A percentile compares a stretch with the other conserved stretches of the same genome.
phyloP scores from a whole-genome alignment of 37 sponge, comb jelly and placozoan species.

The Corticium candelabrum region DNA sequence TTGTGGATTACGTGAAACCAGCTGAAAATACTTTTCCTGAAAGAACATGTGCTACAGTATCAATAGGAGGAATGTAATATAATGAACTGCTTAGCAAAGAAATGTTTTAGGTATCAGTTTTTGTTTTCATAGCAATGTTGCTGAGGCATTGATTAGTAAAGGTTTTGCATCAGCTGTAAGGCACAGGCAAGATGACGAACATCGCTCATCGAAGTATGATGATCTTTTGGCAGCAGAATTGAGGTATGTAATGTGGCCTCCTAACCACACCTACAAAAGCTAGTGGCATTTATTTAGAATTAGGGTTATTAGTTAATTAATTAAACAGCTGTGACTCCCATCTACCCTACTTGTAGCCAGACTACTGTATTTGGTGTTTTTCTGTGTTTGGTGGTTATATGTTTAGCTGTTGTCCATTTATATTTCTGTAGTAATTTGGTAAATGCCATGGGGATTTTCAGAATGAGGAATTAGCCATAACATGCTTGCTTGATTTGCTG shows the following conservation, averaged over 20 bases:
- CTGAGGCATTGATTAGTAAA: constrained; percentile 91
- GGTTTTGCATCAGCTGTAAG: constrained; percentile 67
- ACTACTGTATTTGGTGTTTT: too few relatives aligned
- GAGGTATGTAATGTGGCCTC: constrained; percentile 3
- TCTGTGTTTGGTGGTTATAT: too few relatives aligned
- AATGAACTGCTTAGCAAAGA: too few relatives aligned
- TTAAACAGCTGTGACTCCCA: too few relatives aligned
- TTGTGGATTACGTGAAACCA: constrained; percentile 90
- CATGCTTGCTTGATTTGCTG: too few relatives aligned
- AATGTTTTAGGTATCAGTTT: not conserved
- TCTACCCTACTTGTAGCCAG: too few relatives aligned
- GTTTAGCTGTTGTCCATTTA: too few relatives aligned
- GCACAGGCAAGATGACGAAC: constrained; percentile 85
- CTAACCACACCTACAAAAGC: not conserved
- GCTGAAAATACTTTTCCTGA: constrained; percentile 86
- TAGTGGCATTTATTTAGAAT: too few relatives aligned
- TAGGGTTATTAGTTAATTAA: too few relatives aligned
- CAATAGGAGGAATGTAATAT: constrained; percentile 50
- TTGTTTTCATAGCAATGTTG: constrained; percentile 62
- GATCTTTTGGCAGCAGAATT: constrained; percentile 75
- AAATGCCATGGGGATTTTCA: too few relatives aligned
- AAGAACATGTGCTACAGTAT: constrained; percentile 76
- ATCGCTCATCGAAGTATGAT: constrained; percentile 79
- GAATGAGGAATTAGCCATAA: too few relatives aligned
- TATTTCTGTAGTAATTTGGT: too few relatives aligned